Evolutionary conservation across 2,888 invertebrate genomes (phyloP).

Genomic region (Andrena chrysosceles): DNA sequence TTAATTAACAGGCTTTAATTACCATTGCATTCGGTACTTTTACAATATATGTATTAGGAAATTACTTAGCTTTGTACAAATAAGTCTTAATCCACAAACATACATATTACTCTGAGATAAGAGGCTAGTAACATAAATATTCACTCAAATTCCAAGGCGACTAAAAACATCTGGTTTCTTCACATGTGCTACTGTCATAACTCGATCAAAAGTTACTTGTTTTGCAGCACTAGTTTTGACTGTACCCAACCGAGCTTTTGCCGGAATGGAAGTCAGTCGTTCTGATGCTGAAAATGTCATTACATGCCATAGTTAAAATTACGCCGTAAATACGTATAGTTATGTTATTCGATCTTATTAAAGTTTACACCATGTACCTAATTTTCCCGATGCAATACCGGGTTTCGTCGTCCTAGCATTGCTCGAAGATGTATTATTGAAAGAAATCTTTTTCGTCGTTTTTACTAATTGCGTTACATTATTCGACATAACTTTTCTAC

Average conservation of each 20-base stretch:
- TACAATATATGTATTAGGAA: constrained; percentile 59
- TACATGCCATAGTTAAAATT: neutral
- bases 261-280: constrained; percentile 76
- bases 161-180: constrained; percentile 82
- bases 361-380: constrained; percentile 70
- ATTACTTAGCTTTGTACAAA: constrained; percentile 71
- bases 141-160: constrained; percentile 79
- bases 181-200: constrained; percentile 77
- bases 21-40: constrained; percentile 37
- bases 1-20: constrained; percentile 43
- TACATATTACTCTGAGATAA: constrained; percentile 51
- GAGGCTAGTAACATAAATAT: constrained; percentile 21
- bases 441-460: constrained; percentile 71
- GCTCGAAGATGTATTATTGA: constrained; percentile 54
- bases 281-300: constrained; percentile 79
- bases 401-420: constrained; percentile 46
- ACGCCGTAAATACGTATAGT: neutral
- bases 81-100: constrained; percentile 38
- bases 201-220: constrained; percentile 83
- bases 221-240: constrained; percentile 68
- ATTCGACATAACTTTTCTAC: constrained; percentile 72
- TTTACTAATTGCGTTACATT: constrained; percentile 74
- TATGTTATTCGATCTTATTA: neutral
- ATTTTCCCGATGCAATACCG: constrained; percentile 72
- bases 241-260: constrained; percentile 81